phyloP scores from a whole-genome alignment of 1,140 invertebrate species.

The Papilio dardanus region DNA sequence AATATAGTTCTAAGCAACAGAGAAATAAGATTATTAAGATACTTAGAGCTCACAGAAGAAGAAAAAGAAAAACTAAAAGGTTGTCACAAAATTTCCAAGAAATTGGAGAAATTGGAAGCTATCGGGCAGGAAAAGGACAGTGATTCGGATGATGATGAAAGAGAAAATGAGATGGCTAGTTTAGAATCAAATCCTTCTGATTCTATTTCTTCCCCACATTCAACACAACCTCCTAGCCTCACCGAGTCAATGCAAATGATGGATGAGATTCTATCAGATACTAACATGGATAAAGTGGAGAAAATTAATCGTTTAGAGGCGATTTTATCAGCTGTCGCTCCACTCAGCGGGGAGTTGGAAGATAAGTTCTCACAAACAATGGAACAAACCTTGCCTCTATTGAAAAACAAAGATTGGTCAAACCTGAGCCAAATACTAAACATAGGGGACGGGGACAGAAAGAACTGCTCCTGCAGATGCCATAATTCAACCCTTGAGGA shows the following conservation, averaged over 20 bases:
- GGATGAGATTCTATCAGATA: constrained; percentile 92
- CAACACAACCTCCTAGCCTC: constrained; percentile 92
- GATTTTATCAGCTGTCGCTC: constrained; percentile 90
- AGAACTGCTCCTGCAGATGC: constrained; percentile 83
- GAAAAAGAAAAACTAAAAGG: constrained; percentile 96
- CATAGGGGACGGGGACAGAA: constrained; percentile 67
- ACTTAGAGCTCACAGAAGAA: constrained; percentile 95
- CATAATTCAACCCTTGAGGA: constrained; percentile 74
- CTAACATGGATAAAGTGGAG: constrained; percentile 91
- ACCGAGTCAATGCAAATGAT: constrained; percentile 95
- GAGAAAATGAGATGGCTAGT: constrained; percentile 89
- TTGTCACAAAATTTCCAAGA: constrained; percentile 95
- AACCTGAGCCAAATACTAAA: constrained; percentile 77
- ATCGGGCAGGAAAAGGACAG: constrained; percentile 87
- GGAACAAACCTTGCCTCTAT: constrained; percentile 80
- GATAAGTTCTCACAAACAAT: constrained; percentile 78
- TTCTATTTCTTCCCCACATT: constrained; percentile 87
- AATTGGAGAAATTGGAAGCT: constrained; percentile 94
- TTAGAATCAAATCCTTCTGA: constrained; percentile 90
- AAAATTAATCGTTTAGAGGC: constrained; percentile 94
- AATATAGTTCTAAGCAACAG: constrained; percentile 95
- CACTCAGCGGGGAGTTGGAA: constrained; percentile 80
- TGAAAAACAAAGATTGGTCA: constrained; percentile 79
- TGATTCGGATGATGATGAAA: constrained; percentile 87
- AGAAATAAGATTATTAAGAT: constrained; percentile 94